Base-by-base conservation (phyloP, 2,888 invertebrate genomes). In the Phlogophora meticulosa region DNA sequence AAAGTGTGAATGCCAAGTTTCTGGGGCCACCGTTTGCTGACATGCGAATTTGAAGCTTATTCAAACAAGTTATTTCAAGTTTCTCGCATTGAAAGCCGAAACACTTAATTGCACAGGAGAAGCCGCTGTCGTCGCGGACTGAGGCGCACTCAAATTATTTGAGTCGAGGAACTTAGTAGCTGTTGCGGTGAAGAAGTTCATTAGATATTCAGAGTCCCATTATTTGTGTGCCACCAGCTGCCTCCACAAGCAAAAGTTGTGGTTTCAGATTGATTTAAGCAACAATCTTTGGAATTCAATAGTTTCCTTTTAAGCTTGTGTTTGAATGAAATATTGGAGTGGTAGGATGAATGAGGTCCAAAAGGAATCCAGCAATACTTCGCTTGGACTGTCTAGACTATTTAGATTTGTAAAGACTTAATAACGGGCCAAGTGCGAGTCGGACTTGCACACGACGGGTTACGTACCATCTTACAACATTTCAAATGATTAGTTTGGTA, bases 101-200 rank as follows among this genome's bases (percentile, higher is more conserved):
- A 90, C 88, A 91, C 86, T 88, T 90, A 91, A 92, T 92, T 91
- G 89, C 90, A 89, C 85, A 82, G 84, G 79, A 86, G 84, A 83
- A 81, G 76, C 83, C 80, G 63, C 68, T 82, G 72, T 76, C 78
- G 79, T 75, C 77, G 76, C 80, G 82, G 85, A 82, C 85, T 80
- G 78, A 85, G 82, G 83, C 82, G 77, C 86, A 83, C 85, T 88
- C 85, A 80, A 87, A 90, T 90, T 86, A 91, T 91, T 90, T 85
- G 85, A 88, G 81, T 83, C 79, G 85, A 76, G 70, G 76, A 86
- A 87, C 80, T 87, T 87, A 80, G 82, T 81, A 77, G 76, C 85
- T 84, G 81, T 75, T 81, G 84, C 88, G 88, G 85, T 89, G 84
- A 86, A 85, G 88, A 90, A 91, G 83, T 89, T 91, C 87, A 89